Evolutionary conservation across 2,888 invertebrate genomes (phyloP).

Genomic region (Agonopterix arenella): DNA sequence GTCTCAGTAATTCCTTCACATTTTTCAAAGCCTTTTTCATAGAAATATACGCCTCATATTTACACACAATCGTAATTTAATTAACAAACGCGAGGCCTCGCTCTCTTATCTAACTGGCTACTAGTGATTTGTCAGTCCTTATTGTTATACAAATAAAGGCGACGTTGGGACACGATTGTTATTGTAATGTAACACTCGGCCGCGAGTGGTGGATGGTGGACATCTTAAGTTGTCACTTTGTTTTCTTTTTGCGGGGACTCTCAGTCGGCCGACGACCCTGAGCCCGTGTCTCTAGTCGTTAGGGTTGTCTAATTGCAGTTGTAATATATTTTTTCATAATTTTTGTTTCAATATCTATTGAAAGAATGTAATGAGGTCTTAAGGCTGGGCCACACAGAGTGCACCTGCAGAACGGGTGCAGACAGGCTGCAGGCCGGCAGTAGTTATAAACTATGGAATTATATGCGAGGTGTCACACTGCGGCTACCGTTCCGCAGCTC

Average conservation of each 20-base stretch:
- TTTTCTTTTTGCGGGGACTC: constrained; percentile 63
- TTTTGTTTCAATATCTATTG: no score
- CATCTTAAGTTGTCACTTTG: constrained; percentile 68
- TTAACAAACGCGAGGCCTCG: constrained; percentile 41
- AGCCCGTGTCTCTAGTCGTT: constrained; percentile 28
- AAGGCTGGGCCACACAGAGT: no score
- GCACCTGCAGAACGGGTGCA: no score
- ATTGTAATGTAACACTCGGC: constrained; percentile 63
- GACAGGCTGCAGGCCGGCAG: no score
- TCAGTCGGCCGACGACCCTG: constrained; percentile 59
- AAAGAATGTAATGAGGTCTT: no score
- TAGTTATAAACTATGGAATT: no score
- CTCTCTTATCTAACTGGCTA: constrained; percentile 13
- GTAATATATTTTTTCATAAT: no score
- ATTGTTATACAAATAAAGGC: constrained; percentile 32
- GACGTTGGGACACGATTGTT: constrained; percentile 34
- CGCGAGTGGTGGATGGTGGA: constrained; percentile 53
- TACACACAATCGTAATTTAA: constrained; percentile 41
- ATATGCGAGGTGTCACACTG: no score
- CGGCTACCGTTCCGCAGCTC: no score
- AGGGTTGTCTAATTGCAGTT: constrained; percentile 33
- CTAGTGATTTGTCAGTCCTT: constrained; percentile 21
- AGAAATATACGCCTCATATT: constrained; percentile 10
- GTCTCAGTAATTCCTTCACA: no score
- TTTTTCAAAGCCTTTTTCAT: not conserved